Base-by-base conservation (phyloP, 2,797 vertebrate species). In the Argyrosomus regius region DNA sequence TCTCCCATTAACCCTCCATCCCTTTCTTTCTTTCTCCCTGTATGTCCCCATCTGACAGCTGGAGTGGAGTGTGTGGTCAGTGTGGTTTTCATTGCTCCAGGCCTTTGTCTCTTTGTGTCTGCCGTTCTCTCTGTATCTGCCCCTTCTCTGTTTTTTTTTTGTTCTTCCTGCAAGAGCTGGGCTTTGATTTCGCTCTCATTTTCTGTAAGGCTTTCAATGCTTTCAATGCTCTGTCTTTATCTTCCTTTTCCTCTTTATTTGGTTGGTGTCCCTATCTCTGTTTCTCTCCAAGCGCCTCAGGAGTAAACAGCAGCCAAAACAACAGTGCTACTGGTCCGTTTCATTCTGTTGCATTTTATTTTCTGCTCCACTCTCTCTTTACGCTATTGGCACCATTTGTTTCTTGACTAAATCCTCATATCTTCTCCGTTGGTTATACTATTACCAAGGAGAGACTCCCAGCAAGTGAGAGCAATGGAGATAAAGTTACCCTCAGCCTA, bases 281-380 rank as follows among this genome's bases (percentile, higher is more conserved):
- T 80, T 58, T 68, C 35, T 54, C 57, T 89, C 58, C 60, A 78
- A 82, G 16, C 4, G 43, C 82, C 80, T 11, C 50, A 83, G 79
- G 80, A 83, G 53, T 50, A 72, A 84, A 66, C 43, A 31, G 35
- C 69, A 81, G 78, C 52, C n/a, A 76, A 72, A 82, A 82, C 35
- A 67, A 61, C 60, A 56, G n/a, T 18, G 26, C 52, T 20, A 12
- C 6, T 41, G 66, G 61, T 74, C n/a, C 20, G 82, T 77, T 83
- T 78, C 14, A 71, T 76, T 78, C 6, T 46, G 62, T 8, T 59
- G 39, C 18, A 28, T 72, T 67, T 62, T 48, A 67, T 50, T 50
- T 69, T 67, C 20, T 59, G 35, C 50, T 63, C 24, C 24, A 78
- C 43, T 68, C 65, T 72, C 43, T 45, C 53, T 80, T 26, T 22